phyloP scores from a whole-genome alignment of 1,140 invertebrate species.

The Elymnias hypermnestra region DNA sequence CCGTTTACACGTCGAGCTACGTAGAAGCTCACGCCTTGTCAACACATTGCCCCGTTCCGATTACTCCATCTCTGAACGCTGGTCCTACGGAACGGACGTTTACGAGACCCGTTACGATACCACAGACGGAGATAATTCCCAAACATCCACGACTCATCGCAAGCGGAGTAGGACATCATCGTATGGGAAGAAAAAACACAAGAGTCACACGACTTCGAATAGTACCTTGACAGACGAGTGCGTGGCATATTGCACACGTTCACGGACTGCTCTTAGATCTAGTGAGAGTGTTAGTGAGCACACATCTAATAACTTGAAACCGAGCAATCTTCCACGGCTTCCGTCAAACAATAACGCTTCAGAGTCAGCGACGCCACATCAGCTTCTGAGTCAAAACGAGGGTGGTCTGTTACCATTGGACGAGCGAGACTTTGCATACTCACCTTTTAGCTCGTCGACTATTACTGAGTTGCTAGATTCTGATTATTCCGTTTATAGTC shows the following conservation, averaged over 20 bases:
- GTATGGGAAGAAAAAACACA: slow-evolving; percentile 64
- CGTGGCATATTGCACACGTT: slow-evolving; percentile 66
- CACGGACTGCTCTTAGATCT: slow-evolving; percentile 66
- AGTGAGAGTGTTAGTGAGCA: slow-evolving; percentile 66
- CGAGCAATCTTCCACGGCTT: slow-evolving; percentile 25
- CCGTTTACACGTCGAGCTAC: slow-evolving; percentile 43
- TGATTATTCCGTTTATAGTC: slow-evolving; percentile 72
- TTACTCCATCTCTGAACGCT: slow-evolving; percentile 64
- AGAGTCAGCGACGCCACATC: slow-evolving; percentile 35
- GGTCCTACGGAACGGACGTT: slow-evolving; percentile 68
- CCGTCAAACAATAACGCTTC: slow-evolving; percentile 36
- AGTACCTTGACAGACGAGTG: slow-evolving; percentile 50
- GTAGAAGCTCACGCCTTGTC: slow-evolving; percentile 57
- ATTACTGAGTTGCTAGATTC: slow-evolving; percentile 69
- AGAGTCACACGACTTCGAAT: slow-evolving; percentile 40
- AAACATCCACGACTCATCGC: slow-evolving; percentile 33
- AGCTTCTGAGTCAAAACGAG: slow-evolving; percentile 36
- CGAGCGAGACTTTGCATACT: slow-evolving; percentile 72
- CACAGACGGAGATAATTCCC: slow-evolving; percentile 44
- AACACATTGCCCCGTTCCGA: slow-evolving; percentile 60
- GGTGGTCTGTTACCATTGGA: slow-evolving; percentile 68
- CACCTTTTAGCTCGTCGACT: slow-evolving; percentile 72
- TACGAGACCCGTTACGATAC: slow-evolving; percentile 69
- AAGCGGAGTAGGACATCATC: slow-evolving; percentile 56
- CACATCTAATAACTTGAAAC: slow-evolving; percentile 38